phyloP scores from a whole-genome alignment of 2,113 vertebrate species.

The Cochlearius cochlearius region DNA sequence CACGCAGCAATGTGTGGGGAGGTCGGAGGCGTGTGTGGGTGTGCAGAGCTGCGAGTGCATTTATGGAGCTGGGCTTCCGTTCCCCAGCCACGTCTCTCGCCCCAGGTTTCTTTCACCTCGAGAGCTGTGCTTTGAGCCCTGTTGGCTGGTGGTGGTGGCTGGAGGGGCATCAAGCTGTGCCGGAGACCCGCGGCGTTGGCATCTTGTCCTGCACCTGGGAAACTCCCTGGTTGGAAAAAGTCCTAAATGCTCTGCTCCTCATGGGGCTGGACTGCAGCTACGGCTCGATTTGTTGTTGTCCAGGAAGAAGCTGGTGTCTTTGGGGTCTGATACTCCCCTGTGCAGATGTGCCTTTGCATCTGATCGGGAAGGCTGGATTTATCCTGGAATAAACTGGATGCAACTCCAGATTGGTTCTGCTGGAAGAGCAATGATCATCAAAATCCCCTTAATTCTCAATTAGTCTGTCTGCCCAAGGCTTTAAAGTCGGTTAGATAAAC shows the following conservation, averaged over 20 bases:
- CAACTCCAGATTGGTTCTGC: not conserved
- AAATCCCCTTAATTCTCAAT: conserved; percentile 31
- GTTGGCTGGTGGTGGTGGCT: not conserved
- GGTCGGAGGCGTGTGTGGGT: not conserved
- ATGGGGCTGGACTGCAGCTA: not conserved
- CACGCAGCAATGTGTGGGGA: not conserved
- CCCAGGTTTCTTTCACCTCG: not conserved
- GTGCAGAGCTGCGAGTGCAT: not conserved
- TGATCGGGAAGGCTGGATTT: not conserved
- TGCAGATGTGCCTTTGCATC: not conserved
- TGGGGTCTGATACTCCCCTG: not conserved
- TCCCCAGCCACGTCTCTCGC: fast-evolving
- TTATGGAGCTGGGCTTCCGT: not conserved
- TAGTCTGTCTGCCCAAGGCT: not conserved
- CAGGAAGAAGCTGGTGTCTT: not conserved
- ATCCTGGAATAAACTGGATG: not conserved
- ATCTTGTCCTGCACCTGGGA: not conserved
- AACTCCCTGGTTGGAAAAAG: not conserved
- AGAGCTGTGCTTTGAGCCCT: not conserved
- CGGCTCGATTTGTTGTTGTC: not conserved
- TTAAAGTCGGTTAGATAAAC: conserved; percentile 29
- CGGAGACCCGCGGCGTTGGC: fast-evolving
- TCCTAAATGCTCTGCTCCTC: not conserved
- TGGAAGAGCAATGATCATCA: not conserved
- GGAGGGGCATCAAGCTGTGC: not conserved